Percentiles rank a stretch among this genome's conserved stretches.
phyloP scores from a whole-genome alignment of 2,113 vertebrate species.

The Chitala chitala region DNA sequence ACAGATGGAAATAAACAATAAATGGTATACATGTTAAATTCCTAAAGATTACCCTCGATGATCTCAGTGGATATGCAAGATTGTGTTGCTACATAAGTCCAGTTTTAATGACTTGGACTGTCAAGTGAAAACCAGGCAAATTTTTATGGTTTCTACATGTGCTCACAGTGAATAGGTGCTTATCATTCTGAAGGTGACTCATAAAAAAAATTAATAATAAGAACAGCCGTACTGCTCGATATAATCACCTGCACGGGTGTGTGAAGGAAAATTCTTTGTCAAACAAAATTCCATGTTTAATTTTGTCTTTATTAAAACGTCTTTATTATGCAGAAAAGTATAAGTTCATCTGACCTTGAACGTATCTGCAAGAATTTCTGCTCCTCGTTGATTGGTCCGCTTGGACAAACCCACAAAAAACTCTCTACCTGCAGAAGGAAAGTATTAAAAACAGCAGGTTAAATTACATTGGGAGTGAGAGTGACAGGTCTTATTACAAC shows the following conservation, averaged over 20 bases:
- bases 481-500: background rate
- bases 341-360: conserved; percentile 79
- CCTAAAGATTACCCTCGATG: background rate
- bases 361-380: conserved; percentile 92
- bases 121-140: background rate
- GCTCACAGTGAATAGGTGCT: background rate
- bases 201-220: no score
- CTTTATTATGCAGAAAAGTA: background rate
- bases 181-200: background rate
- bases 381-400: conserved; percentile 94
- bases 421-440: conserved; percentile 75
- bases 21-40: no score
- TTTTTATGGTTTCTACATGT: background rate
- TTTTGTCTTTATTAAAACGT: background rate
- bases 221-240: background rate
- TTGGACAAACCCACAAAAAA: conserved; percentile 97
- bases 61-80: background rate
- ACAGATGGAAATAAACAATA: no score
- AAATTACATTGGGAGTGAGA: background rate
- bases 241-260: background rate
- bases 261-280: background rate
- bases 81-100: background rate
- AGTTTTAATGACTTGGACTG: background rate
- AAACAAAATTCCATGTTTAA: conserved; percentile 1
- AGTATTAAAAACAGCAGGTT: conserved; percentile 23